Percentiles rank a stretch among this genome's conserved stretches.
These are phyloP conservation scores for Sebastes variabilis DNA, from an alignment of 2,797 vertebrate species.

Conservation along the genomic window DNA sequence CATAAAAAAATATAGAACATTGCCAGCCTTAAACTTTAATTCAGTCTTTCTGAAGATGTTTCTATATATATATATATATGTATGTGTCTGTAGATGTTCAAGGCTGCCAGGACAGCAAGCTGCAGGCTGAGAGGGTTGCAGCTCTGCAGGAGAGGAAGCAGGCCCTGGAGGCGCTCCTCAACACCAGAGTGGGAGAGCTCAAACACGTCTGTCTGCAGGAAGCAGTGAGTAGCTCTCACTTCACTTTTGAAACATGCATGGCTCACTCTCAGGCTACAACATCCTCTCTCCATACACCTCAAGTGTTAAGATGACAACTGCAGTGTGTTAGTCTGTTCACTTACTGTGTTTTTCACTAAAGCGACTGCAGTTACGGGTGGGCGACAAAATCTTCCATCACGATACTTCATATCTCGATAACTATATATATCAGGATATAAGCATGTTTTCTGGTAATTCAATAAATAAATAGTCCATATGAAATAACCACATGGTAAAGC, in stretches of 20 bases:
- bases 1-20: not conserved
- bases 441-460: too few relatives aligned
- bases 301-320: not conserved
- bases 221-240: conserved; percentile 81
- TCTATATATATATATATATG: not conserved
- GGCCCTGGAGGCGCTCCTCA: conserved; percentile 86
- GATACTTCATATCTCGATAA: too few relatives aligned
- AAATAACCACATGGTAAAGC: too few relatives aligned
- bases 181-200: conserved; percentile 86
- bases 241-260: not conserved
- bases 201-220: conserved; percentile 89
- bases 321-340: not conserved
- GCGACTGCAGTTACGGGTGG: not conserved
- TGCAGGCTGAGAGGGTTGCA: conserved; percentile 83
- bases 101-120: conserved; percentile 80
- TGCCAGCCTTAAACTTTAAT: not conserved
- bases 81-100: conserved; percentile 72
- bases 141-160: conserved; percentile 88
- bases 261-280: not conserved
- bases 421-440: too few relatives aligned
- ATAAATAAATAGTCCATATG: too few relatives aligned
- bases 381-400: too few relatives aligned
- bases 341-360: not conserved
- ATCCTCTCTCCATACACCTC: not conserved
- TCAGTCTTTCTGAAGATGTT: not conserved